These are phyloP conservation scores for Lasioglossum morio DNA, from an alignment of 2,888 invertebrate species.

Conservation along the genomic window DNA sequence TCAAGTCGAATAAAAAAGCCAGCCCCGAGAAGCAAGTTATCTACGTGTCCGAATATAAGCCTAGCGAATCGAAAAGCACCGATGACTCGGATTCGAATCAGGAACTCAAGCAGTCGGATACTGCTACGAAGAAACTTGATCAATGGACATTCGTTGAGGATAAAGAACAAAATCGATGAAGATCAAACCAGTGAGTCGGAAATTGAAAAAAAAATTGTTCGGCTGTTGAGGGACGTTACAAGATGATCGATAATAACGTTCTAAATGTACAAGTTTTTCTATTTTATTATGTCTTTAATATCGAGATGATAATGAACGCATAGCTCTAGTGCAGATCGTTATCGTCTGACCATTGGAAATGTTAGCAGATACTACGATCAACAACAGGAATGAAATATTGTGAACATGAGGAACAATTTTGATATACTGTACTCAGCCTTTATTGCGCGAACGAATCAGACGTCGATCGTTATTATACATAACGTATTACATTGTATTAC, in stretches of 20 bases:
- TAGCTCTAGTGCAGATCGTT: not conserved
- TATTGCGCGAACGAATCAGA: constrained; percentile 22
- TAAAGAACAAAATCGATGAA: constrained; percentile 79
- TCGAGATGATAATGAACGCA: constrained; percentile 17
- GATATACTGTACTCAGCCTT: constrained; percentile 45
- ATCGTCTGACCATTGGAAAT: not conserved
- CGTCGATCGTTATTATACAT: constrained; percentile 30
- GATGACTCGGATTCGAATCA: constrained; percentile 53
- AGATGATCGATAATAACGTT: constrained; percentile 17
- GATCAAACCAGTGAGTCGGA: constrained; percentile 78
- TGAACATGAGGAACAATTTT: constrained; percentile 21
- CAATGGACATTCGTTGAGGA: constrained; percentile 82
- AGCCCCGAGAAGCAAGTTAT: constrained; percentile 79
- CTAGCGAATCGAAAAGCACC: constrained; percentile 63
- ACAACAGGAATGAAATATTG: constrained; percentile 12
- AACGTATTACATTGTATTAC: not conserved
- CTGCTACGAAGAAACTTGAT: constrained; percentile 79
- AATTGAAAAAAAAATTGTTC: constrained; percentile 71
- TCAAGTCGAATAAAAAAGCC: constrained; percentile 77
- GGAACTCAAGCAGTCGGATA: constrained; percentile 53
- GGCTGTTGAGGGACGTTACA: constrained; percentile 74
- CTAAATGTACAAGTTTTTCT: constrained; percentile 19
- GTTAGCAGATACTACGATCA: constrained; percentile 4
- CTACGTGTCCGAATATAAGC: constrained; percentile 82
- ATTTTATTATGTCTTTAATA: not conserved